Evolutionary conservation across 1,140 invertebrate species (phyloP).

Genomic region (Tetraneura akinire): DNA sequence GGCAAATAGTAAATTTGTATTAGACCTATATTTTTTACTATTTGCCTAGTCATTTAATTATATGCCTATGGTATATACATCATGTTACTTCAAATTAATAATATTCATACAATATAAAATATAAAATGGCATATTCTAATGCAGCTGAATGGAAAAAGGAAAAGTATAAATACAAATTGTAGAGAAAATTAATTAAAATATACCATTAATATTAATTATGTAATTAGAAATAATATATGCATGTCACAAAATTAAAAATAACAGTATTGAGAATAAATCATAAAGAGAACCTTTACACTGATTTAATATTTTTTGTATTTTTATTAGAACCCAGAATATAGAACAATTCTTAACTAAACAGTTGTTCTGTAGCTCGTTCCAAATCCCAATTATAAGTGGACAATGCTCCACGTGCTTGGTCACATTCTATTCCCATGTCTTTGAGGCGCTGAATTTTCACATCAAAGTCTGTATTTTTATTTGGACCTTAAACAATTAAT

Average conservation of each 20-base stretch:
- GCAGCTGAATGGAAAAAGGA: background rate
- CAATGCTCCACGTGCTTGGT: constrained; percentile 78
- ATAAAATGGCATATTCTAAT: too few species aligned
- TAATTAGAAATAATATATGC: background rate
- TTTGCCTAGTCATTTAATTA: too few species aligned
- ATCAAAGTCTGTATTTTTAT: constrained; percentile 74
- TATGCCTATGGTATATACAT: too few species aligned
- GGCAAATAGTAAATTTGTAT: too few species aligned
- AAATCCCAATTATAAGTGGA: constrained; percentile 89
- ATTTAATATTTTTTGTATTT: constrained; percentile 13
- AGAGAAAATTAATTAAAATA: background rate
- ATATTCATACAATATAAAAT: too few species aligned
- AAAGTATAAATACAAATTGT: constrained; percentile 1
- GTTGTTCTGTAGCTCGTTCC: constrained; percentile 81
- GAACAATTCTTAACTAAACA: constrained; percentile 77
- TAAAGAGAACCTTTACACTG: constrained; percentile 10
- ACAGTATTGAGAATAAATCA: constrained; percentile 34
- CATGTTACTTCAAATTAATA: too few species aligned
- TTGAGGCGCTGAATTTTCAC: constrained; percentile 77
- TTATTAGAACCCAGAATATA: constrained; percentile 15
- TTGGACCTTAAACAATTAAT: constrained; percentile 65
- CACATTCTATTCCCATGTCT: constrained; percentile 87
- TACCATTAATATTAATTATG: constrained; percentile 25
- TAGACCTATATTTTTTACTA: too few species aligned
- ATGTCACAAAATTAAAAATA: constrained; percentile 26